These are phyloP conservation scores for Meteorus cinctellus DNA, from an alignment of 2,888 invertebrate genomes.

Conservation along the genomic window DNA sequence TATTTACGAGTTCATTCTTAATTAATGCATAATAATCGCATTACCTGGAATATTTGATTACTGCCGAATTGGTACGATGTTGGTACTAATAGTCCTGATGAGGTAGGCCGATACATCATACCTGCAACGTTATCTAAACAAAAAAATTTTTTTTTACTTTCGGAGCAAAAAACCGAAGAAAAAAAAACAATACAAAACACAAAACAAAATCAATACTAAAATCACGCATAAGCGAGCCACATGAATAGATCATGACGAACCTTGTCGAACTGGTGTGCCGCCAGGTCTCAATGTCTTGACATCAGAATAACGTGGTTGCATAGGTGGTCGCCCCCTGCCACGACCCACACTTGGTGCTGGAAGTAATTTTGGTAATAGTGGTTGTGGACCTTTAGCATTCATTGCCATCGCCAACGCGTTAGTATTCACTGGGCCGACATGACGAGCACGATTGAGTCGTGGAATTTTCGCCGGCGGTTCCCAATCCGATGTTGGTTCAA, in stretches of 20 bases:
- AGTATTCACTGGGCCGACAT: conserved; percentile 62
- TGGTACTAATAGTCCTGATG: conserved; percentile 77
- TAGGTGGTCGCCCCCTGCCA: conserved; percentile 73
- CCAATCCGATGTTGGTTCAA: conserved; percentile 91
- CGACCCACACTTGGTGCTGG: conserved; percentile 71
- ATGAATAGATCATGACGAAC: conserved; percentile 51
- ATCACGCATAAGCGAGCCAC: conserved; percentile 5
- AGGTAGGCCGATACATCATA: conserved; percentile 82
- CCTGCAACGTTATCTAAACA: conserved; percentile 72
- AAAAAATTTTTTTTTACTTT: conserved; percentile 19
- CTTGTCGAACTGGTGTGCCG: conserved; percentile 63
- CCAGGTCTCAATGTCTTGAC: conserved; percentile 67
- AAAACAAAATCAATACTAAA: no score
- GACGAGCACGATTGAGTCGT: conserved; percentile 76
- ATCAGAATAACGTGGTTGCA: conserved; percentile 70
- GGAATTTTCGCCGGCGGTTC: conserved; percentile 96
- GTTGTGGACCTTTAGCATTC: conserved; percentile 68
- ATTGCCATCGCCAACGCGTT: conserved; percentile 70
- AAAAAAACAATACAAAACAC: no score
- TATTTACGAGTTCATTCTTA: not conserved
- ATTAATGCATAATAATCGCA: conserved; percentile 42
- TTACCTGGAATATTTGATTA: conserved; percentile 80
- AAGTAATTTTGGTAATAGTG: conserved; percentile 73
- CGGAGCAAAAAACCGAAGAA: not conserved
- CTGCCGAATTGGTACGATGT: conserved; percentile 78